Evolutionary conservation across 2,888 invertebrate genomes (phyloP).

Genomic region (Morpho helenor): DNA sequence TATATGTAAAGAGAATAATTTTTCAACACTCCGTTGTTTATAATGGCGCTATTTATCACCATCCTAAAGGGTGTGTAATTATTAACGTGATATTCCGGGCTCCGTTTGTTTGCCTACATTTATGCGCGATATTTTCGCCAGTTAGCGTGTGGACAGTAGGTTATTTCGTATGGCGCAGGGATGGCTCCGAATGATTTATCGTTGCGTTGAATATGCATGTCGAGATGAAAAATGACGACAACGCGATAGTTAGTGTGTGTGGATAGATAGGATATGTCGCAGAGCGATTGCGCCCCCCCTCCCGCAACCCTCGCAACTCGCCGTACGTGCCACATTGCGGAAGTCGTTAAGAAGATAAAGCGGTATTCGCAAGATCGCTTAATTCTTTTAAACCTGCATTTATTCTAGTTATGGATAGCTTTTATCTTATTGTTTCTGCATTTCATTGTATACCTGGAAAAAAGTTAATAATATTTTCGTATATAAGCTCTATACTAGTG

Average conservation of each 20-base stretch:
- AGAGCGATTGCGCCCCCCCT: slow-evolving; percentile 18
- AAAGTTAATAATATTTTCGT: too few species aligned
- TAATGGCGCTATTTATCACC: slow-evolving; percentile 76
- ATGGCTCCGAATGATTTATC: slow-evolving; percentile 71
- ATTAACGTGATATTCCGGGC: slow-evolving; percentile 70
- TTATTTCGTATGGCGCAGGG: slow-evolving; percentile 64
- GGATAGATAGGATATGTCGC: slow-evolving; percentile 34
- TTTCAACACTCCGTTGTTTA: slow-evolving; percentile 70
- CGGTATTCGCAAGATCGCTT: slow-evolving; percentile 53
- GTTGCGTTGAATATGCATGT: slow-evolving; percentile 76
- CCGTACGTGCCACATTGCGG: slow-evolving; percentile 53
- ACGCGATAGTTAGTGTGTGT: slow-evolving; percentile 52
- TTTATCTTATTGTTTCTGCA: slow-evolving; percentile 9
- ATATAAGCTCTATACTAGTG: too few species aligned
- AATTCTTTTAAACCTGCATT: slow-evolving; percentile 53
- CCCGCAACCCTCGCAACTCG: slow-evolving; percentile 24
- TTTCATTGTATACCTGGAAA: background rate
- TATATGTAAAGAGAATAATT: slow-evolving; percentile 66
- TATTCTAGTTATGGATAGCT: slow-evolving; percentile 7
- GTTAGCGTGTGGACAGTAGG: slow-evolving; percentile 61
- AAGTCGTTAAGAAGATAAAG: slow-evolving; percentile 73
- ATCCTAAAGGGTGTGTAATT: slow-evolving; percentile 73
- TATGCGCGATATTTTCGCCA: slow-evolving; percentile 59
- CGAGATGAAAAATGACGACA: slow-evolving; percentile 74
- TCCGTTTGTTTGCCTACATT: slow-evolving; percentile 69